phyloP scores from a whole-genome alignment of 2,888 invertebrate species.

The Xestia c-nigrum region DNA sequence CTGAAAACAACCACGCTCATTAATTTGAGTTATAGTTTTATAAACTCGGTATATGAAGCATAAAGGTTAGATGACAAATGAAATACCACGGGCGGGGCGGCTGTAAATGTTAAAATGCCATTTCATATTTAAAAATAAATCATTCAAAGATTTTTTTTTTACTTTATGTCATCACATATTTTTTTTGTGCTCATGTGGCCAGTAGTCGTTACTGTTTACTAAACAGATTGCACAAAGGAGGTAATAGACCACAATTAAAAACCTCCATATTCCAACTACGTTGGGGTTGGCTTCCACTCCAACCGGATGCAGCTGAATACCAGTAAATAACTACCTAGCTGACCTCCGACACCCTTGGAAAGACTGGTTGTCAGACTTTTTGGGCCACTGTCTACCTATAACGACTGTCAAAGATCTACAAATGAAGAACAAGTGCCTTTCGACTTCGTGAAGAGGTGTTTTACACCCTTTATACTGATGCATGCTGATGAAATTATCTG shows the following conservation, averaged over 20 bases:
- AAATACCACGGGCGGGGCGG: not conserved
- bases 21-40: not conserved
- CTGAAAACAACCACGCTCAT: not conserved
- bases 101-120: not conserved
- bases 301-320: too few species aligned
- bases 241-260: too few species aligned
- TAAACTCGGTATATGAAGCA: not conserved
- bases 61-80: not conserved
- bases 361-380: too few species aligned
- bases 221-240: constrained; percentile 7
- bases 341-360: too few species aligned
- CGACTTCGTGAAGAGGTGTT: too few species aligned
- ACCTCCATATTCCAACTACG: too few species aligned
- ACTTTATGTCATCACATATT: not conserved
- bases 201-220: not conserved
- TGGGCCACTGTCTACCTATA: too few species aligned
- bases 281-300: too few species aligned
- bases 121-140: not conserved
- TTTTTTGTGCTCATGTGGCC: not conserved
- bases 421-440: too few species aligned
- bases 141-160: not conserved
- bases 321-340: too few species aligned
- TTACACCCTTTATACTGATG: too few species aligned
- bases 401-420: too few species aligned
- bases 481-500: not conserved